Evolutionary conservation across 2,888 invertebrate species (phyloP), one percentile per base, ranked within the genome.

Genomic region (Noctuana brunneofusca): DNA sequence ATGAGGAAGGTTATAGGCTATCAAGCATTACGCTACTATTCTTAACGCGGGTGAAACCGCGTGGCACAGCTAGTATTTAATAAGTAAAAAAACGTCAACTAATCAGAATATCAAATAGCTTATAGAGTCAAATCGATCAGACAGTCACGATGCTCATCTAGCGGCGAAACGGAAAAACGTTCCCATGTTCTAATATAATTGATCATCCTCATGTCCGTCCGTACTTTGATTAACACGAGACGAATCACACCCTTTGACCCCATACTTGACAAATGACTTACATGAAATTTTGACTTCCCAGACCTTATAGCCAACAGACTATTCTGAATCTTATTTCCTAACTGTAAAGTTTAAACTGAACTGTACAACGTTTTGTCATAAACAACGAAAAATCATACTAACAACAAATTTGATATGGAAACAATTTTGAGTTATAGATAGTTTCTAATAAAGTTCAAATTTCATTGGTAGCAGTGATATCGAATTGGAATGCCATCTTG

Each of bases 231-330:
- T 83, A 84, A 76, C 77, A 78, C 75, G 78, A 81, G 81, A 80
- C 81, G 80, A 76, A 82, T 84, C 75, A 72, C 80, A 78, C 82
- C 83, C 84, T 82, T 75, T 83, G 86, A 85, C 85, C 83, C 73
- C 64, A 68, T 70, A 66, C 72, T 80, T 87, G 86, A 87, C 86
- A 86, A 86, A 86, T 85, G 82, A 78, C 81, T 80, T 77, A 73
- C 53, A 71, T 64, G 72, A 78, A 78, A 76, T 79, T 75, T 75
- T 54, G 65, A 66, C 58, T 65, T 60, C 63, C 18, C 63, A 63
- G 24, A 46, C 24, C 46, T 2, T 41, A 18, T 57, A 54, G 22
- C 1, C 9, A 22, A 16, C 11, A 18, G 1, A 2, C 12, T 1
- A 50, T 41, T 58, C 55, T 38, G 1, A 41, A 14, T 27, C 49